Conservation (phyloP, 2,888 invertebrate species). For the Athalia rosae region DNA sequence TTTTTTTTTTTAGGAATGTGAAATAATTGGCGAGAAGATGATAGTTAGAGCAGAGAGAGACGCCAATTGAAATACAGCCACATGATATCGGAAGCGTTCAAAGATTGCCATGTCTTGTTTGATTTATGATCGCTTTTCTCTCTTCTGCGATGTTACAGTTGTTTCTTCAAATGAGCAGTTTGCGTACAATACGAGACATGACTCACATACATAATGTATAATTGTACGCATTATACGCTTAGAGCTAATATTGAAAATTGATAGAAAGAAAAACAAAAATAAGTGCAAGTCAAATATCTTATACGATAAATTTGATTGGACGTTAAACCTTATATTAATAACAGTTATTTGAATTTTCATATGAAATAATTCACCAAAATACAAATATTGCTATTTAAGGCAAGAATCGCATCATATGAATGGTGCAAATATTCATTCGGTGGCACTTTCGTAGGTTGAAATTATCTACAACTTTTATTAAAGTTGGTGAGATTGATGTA, state of each 20-base stretch:
- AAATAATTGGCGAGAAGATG: slow-evolving; percentile 6
- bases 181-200: neutral
- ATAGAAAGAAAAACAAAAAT: neutral
- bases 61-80: neutral
- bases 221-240: slow-evolving; percentile 13
- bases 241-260: neutral
- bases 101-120: neutral
- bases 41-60: neutral
- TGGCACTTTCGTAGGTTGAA: slow-evolving; percentile 26
- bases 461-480: slow-evolving; percentile 19
- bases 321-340: slow-evolving; percentile 4
- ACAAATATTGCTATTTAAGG: slow-evolving; percentile 41
- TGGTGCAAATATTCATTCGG: slow-evolving; percentile 29
- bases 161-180: slow-evolving; percentile 1
- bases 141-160: neutral
- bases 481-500: neutral
- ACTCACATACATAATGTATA: neutral
- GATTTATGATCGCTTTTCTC: neutral
- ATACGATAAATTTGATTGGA: slow-evolving; percentile 27
- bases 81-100: neutral
- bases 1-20: slow-evolving; percentile 17
- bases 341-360: slow-evolving; percentile 25
- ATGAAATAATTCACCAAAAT: slow-evolving; percentile 31
- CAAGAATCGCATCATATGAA: slow-evolving; percentile 17
- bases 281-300: slow-evolving; percentile 4